These are phyloP conservation scores for Daptonema setosum DNA, from an alignment of 2,888 invertebrate genomes.

Conservation along the genomic window DNA sequence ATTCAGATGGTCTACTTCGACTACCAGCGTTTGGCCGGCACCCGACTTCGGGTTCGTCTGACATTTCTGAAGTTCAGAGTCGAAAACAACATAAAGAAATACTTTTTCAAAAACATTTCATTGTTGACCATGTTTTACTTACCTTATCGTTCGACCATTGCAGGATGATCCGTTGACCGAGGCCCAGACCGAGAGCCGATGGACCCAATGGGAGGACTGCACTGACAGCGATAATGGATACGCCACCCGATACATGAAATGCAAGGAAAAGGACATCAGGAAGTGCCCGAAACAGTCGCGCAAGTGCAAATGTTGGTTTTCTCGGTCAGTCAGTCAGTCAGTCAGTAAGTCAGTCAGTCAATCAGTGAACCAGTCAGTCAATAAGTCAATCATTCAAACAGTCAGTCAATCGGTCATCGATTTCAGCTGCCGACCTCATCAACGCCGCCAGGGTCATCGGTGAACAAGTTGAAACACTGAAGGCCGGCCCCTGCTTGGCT, in stretches of 20 bases:
- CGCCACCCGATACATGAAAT: constrained; percentile 13
- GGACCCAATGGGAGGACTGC: constrained; percentile 14
- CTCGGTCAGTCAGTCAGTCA: no score
- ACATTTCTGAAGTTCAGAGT: no score
- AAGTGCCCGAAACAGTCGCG: constrained; percentile 15
- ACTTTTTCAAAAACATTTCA: no score
- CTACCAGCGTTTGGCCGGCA: constrained; percentile 19
- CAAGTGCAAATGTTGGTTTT: constrained; percentile 11
- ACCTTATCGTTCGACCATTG: background rate
- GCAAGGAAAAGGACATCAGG: constrained; percentile 13
- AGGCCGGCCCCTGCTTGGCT: constrained; percentile 10
- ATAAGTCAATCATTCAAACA: no score
- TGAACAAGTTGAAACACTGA: constrained; percentile 8
- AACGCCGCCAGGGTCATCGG: background rate
- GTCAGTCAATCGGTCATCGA: no score
- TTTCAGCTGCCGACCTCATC: no score
- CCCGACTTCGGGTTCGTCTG: no score
- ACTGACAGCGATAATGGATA: constrained; percentile 5
- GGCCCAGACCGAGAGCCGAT: background rate
- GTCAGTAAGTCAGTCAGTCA: no score
- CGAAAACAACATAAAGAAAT: no score
- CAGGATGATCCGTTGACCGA: background rate
- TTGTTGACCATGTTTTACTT: background rate
- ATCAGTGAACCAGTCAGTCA: no score
- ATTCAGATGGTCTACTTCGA: constrained; percentile 14